Evolutionary conservation across 2,797 vertebrate species (phyloP), one percentile per base, ranked within the genome.

Genomic region (Schizothorax lantsangensis): DNA sequence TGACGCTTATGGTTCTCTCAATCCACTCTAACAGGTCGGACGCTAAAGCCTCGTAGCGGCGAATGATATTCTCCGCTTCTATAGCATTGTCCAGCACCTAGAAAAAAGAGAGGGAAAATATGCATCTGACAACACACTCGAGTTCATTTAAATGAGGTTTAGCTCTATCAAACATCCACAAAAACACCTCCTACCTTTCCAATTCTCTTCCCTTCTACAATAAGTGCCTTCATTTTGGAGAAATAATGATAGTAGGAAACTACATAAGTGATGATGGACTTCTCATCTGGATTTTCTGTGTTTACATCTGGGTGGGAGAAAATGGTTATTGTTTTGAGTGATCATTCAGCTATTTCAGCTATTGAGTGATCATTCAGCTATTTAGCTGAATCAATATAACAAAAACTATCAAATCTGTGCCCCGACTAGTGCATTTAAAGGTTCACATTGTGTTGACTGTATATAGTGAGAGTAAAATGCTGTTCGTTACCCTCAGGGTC

Each of bases 161-260:
- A 81, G 57, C 6, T 33, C 7, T 19, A 68, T 17, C 66, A n/a
- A 30, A 23, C 9, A 14, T 3, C 6, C 10, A 21, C 26, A 66
- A 19, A 33, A 59, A 38, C 17, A 57, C 2, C 19, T 62, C 84
- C 87, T 93, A 99, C 98, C 97, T 99, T 99, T 85, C 98, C 98
- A 0, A 99, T 97, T 69, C 98, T 94, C 90, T 99, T 99, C 77
- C 98, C 98, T 88, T 99, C 98, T 90, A 99, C 98, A 1, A 98
- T 97, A 91, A 99, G 93, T 15, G 98, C 98, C 93, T 99, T 99
- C 98, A 99, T 99, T 94, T 99, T 99, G 90, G 98, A 99, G 96
- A 99, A 99, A 92, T 99, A 99, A 91, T 99, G 98, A 92, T 99
- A 99, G 93, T 97, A 99, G 62, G 98, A 96, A 26, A 98, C 98